phyloP scores from a whole-genome alignment of 2,888 invertebrate genomes.

The Diarsia rubi region DNA sequence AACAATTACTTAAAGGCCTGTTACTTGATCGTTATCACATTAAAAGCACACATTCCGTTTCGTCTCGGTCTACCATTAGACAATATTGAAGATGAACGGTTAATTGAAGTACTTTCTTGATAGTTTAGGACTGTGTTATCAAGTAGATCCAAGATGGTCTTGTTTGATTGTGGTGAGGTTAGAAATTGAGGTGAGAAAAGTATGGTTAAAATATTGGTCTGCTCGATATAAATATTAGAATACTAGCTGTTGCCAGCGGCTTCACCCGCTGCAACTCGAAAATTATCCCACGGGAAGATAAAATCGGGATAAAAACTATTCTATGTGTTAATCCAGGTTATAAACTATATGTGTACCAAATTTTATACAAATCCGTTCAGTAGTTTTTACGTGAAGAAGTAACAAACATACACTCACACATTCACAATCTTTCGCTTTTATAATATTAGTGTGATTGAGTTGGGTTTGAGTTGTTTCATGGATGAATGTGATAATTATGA shows the following conservation, averaged over 20 bases:
- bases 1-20: slow-evolving; percentile 52
- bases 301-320: too few relatives aligned
- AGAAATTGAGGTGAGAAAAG: neutral
- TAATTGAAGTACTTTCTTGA: slow-evolving; percentile 34
- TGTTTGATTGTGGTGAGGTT: slow-evolving; percentile 21
- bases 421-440: too few relatives aligned
- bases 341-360: too few relatives aligned
- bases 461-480: neutral
- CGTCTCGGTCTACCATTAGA: slow-evolving; percentile 54
- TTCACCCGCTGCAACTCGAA: too few relatives aligned
- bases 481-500: neutral
- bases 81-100: slow-evolving; percentile 39
- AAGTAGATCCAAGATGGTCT: slow-evolving; percentile 26
- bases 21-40: slow-evolving; percentile 58
- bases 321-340: too few relatives aligned
- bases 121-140: slow-evolving; percentile 18
- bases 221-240: neutral
- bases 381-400: too few relatives aligned
- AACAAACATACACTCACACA: too few relatives aligned
- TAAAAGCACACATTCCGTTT: slow-evolving; percentile 57
- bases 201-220: neutral
- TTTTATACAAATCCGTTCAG: too few relatives aligned
- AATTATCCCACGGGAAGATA: too few relatives aligned
- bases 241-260: too few relatives aligned
- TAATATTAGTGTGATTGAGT: too few relatives aligned